These are phyloP conservation scores for Anguilla japonica DNA, from an alignment of 2,113 vertebrate genomes.

Conservation along the genomic window DNA sequence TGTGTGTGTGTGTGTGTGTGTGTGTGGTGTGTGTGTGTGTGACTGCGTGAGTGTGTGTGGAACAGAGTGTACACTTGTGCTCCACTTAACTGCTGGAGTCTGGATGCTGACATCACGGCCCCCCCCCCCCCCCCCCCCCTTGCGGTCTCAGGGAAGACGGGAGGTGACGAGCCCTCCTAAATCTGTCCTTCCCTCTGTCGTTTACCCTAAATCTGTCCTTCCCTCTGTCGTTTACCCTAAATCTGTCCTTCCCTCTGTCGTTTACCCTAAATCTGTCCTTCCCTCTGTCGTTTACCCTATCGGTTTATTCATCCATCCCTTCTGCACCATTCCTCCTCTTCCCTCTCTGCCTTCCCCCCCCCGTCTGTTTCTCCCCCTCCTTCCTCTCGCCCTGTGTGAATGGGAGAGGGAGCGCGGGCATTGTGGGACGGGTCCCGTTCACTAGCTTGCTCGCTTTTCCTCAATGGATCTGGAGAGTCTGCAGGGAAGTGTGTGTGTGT, in stretches of 20 bases:
- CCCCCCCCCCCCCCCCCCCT: too few species aligned
- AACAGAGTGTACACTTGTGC: too few species aligned
- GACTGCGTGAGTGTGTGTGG: too few species aligned
- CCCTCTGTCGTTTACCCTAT: neutral
- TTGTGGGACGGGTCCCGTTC: neutral
- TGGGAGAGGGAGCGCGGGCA: neutral
- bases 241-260: conserved; percentile 4
- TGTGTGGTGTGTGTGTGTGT: too few species aligned
- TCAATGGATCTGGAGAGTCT: conserved; percentile 25
- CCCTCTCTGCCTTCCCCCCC: conserved; percentile 38
- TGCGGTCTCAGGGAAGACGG: neutral
- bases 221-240: neutral
- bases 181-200: neutral
- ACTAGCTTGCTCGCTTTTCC: neutral
- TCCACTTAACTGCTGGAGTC: too few species aligned
- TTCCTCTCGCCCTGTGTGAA: conserved; percentile 28
- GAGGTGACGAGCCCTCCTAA: neutral
- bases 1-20: too few species aligned
- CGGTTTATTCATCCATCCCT: too few species aligned
- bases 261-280: neutral
- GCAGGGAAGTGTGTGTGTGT: conserved; percentile 5
- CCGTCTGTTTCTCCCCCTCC: conserved; percentile 32
- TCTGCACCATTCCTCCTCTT: conserved; percentile 4
- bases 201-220: neutral
- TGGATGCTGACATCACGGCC: too few species aligned